Percentiles rank a stretch among this genome's conserved stretches.
These are phyloP conservation scores for Anoura caudifer DNA, from an alignment of 2,113 vertebrate genomes.

Conservation along the genomic window DNA sequence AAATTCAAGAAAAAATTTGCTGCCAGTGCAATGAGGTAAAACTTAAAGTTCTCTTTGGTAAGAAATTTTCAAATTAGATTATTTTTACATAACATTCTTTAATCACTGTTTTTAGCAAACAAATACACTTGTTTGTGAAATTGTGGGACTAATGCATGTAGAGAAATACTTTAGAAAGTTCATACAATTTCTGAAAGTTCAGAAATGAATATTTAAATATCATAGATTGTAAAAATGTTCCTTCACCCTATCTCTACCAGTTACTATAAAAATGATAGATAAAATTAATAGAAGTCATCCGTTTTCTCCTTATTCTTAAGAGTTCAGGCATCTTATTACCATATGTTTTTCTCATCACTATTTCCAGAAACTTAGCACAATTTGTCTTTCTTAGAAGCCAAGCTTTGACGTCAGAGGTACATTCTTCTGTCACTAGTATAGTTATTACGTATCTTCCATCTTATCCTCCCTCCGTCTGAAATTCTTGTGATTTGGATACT, in stretches of 20 bases:
- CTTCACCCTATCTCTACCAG: neutral
- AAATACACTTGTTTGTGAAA: neutral
- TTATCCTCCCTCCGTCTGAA: neutral
- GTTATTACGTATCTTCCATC: neutral
- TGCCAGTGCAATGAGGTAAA: neutral
- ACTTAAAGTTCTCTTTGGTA: neutral
- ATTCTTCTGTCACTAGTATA: neutral
- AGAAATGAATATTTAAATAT: neutral
- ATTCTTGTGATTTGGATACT: neutral
- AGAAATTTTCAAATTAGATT: neutral
- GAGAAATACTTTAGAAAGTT: neutral
- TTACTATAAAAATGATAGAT: neutral
- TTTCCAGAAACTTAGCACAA: neutral
- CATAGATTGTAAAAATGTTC: neutral
- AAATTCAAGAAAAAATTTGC: neutral
- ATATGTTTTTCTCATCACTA: neutral
- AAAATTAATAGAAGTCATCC: neutral
- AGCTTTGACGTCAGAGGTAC: neutral
- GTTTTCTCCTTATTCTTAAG: neutral
- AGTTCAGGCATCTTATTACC: neutral
- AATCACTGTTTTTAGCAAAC: neutral
- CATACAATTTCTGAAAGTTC: neutral
- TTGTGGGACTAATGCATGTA: neutral
- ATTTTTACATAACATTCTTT: neutral
- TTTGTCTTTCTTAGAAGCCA: neutral